phyloP scores from a whole-genome alignment of 2,113 vertebrate species.

The Lates calcarifer region DNA sequence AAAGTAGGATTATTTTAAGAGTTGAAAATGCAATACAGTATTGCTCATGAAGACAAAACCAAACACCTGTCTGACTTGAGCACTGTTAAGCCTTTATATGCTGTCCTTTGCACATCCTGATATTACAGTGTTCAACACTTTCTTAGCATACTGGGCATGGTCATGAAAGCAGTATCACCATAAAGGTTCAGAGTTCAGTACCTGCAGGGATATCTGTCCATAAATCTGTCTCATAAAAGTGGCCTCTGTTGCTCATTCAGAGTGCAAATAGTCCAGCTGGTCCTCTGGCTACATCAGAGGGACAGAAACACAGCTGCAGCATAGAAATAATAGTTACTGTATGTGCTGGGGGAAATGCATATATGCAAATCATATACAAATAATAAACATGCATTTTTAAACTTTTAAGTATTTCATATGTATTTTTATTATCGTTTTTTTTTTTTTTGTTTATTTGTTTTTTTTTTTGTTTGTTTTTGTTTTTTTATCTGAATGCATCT shows the following conservation, averaged over 20 bases:
- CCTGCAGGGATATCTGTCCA: background rate
- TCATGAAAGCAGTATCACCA: conserved; percentile 12
- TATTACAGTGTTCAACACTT: background rate
- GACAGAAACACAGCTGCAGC: background rate
- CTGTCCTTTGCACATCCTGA: background rate
- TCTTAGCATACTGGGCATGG: background rate
- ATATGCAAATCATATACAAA: too few relatives aligned
- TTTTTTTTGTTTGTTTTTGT: too few relatives aligned
- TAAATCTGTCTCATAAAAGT: conserved; percentile 18
- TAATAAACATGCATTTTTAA: too few relatives aligned
- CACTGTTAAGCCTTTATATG: background rate
- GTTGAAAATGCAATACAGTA: background rate
- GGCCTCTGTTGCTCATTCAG: background rate
- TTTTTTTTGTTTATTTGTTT: too few relatives aligned
- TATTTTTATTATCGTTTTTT: too few relatives aligned
- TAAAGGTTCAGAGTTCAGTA: conserved; percentile 18
- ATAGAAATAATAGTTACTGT: too few relatives aligned
- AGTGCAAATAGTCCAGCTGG: background rate
- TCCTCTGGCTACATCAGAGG: too few relatives aligned
- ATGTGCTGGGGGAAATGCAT: too few relatives aligned
- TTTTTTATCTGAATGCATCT: too few relatives aligned
- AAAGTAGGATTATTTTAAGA: too few relatives aligned
- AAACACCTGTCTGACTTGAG: background rate
- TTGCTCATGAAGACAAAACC: background rate
- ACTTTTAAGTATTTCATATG: too few relatives aligned